These are phyloP conservation scores for Coleophora flavipennella DNA, from an alignment of 2,888 invertebrate species.

Conservation along the genomic window DNA sequence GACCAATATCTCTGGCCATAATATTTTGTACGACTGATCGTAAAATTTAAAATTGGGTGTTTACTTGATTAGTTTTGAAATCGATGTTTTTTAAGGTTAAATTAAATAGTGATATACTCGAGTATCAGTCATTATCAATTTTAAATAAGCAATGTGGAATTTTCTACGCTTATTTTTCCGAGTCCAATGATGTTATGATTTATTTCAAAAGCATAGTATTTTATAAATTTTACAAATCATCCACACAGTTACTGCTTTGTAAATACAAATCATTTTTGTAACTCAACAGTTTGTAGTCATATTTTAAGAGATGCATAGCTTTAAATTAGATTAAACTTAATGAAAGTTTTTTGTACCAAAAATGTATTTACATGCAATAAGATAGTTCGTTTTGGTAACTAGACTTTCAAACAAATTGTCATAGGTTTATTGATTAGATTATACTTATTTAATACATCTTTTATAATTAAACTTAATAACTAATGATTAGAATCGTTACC, in stretches of 20 bases:
- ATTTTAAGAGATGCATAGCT: conserved; percentile 60
- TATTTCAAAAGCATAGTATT: background rate
- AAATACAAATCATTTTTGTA: too few species aligned
- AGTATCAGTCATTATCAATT: too few species aligned
- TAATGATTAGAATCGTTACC: conserved; percentile 43
- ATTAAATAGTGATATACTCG: too few species aligned
- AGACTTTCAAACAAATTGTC: conserved; percentile 63
- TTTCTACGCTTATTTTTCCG: too few species aligned
- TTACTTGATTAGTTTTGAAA: too few species aligned
- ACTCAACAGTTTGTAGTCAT: conserved; percentile 58
- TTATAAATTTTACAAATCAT: conserved; percentile 9
- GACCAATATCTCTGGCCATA: conserved; percentile 46
- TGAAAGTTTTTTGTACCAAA: conserved; percentile 67
- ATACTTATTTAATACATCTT: conserved; percentile 51
- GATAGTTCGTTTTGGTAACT: conserved; percentile 60
- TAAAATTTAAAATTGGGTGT: conserved; percentile 9
- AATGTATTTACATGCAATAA: conserved; percentile 50
- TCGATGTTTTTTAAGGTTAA: too few species aligned
- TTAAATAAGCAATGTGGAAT: too few species aligned
- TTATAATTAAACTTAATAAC: conserved; percentile 35
- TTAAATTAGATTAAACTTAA: conserved; percentile 52
- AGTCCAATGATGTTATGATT: too few species aligned
- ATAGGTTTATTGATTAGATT: conserved; percentile 38
- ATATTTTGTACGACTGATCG: conserved; percentile 30
- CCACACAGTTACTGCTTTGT: conserved; percentile 36